phyloP scores from a whole-genome alignment of 2,113 vertebrate genomes.

The Trogon melanurus region DNA sequence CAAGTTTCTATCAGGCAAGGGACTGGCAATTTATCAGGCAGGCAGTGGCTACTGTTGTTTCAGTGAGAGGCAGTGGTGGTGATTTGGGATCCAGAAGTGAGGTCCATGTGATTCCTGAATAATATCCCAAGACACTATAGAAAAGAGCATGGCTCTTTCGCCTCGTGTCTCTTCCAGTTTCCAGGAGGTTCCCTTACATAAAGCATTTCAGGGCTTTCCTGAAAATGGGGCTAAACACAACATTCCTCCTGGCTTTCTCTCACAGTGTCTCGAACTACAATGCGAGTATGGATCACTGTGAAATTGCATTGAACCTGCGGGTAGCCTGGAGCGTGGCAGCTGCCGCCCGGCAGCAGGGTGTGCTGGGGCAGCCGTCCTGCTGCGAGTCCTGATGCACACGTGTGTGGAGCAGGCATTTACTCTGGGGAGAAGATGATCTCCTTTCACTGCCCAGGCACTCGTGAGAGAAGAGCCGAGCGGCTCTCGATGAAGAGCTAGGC shows the following conservation, averaged over 20 bases:
- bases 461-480: background rate
- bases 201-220: fast-evolving
- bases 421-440: background rate
- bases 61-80: background rate
- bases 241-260: background rate
- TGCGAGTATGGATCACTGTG: background rate
- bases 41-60: background rate
- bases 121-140: background rate
- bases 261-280: background rate
- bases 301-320: background rate
- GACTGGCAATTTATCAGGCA: background rate
- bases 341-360: background rate
- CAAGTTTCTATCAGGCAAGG: background rate
- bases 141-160: background rate
- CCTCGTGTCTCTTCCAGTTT: background rate
- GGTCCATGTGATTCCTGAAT: background rate
- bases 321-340: background rate
- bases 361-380: background rate
- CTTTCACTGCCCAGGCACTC: background rate
- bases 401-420: background rate
- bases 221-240: background rate
- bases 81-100: background rate
- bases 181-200: background rate
- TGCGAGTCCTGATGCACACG: fast-evolving
- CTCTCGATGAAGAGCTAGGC: background rate